These are phyloP conservation scores for Empis stercorea DNA, from an alignment of 2,888 invertebrate species.

Conservation along the genomic window DNA sequence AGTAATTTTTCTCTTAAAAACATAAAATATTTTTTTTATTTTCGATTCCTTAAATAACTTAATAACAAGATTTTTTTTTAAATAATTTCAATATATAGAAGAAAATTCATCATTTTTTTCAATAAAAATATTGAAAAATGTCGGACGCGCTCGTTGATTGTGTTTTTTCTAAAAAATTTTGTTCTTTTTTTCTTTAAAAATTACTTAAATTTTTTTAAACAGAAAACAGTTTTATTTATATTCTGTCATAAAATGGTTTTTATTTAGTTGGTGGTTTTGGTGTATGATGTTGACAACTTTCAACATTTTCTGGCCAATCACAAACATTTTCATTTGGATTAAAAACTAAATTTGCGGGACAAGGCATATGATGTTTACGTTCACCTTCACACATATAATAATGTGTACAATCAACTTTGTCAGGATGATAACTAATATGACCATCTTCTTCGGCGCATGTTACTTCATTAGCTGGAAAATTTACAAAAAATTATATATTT, in stretches of 20 bases:
- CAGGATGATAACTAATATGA: slow-evolving; percentile 87
- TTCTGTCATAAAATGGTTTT: background rate
- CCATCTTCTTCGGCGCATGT: slow-evolving; percentile 86
- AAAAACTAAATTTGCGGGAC: slow-evolving; percentile 83
- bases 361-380: slow-evolving; percentile 91
- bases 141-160: too few relatives aligned
- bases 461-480: slow-evolving; percentile 59
- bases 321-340: slow-evolving; percentile 88
- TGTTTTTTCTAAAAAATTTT: too few relatives aligned
- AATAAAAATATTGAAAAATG: too few relatives aligned
- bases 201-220: too few relatives aligned
- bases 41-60: too few relatives aligned
- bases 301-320: slow-evolving; percentile 93
- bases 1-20: too few relatives aligned
- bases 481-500: background rate
- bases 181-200: too few relatives aligned
- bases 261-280: slow-evolving; percentile 44
- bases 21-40: too few relatives aligned
- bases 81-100: too few relatives aligned
- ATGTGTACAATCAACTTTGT: slow-evolving; percentile 82
- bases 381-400: slow-evolving; percentile 96
- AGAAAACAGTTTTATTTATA: too few relatives aligned
- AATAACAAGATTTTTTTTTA: too few relatives aligned
- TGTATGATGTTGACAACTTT: slow-evolving; percentile 64
- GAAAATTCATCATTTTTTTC: too few relatives aligned